Base-by-base conservation (phyloP, 2,797 vertebrate species). In the Anisognathus igniventris region DNA sequence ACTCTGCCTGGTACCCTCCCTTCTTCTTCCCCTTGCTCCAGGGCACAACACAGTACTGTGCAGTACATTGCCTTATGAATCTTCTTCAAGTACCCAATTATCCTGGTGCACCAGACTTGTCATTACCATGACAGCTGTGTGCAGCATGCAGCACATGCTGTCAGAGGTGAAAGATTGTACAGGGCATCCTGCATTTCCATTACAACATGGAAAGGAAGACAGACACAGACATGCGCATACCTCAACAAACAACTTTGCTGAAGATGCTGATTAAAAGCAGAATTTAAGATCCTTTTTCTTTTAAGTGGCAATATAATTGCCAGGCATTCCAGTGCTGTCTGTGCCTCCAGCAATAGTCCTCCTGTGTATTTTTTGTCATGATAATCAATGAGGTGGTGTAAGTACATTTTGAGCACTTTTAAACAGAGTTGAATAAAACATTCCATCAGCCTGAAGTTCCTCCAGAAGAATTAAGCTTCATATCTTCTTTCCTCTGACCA, bases 1-100 rank as follows among this genome's bases (percentile, higher is more conserved):
- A 56, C 65, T 86, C 57, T 74, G 56, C 54, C 76, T 75, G 72
- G 82, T 96, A 90, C 56, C 88, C 91, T 94, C 71, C 93, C 91
- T 75, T 87, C 68, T 95, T 88, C 75, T 95, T 88, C 73, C 75
- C 50, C 68, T 90, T 95, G 97, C 96, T 96, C 97, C 64, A 60
- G 96, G 98, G 94, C 96, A 97, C 85, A 95, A 95, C 96, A 95
- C 31, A 70, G 78, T 73, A 81, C 90, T 85, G 83, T 44, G 85
- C 54, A 95, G 96, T 97, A 96, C 95, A 96, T 81, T 97, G 97
- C 94, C 91, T 96, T 97, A 97, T 98, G 98, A 98, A 98, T 98
- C 98, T 98, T 97, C 97, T 97, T 97, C 97, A 97, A 98, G 96
- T 97, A 97, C 96, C 97, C 98, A 98, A 98, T 98, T 98, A 98